Evolutionary conservation across 2,113 vertebrate genomes (phyloP).

Genomic region (Corydoras maculifer): DNA sequence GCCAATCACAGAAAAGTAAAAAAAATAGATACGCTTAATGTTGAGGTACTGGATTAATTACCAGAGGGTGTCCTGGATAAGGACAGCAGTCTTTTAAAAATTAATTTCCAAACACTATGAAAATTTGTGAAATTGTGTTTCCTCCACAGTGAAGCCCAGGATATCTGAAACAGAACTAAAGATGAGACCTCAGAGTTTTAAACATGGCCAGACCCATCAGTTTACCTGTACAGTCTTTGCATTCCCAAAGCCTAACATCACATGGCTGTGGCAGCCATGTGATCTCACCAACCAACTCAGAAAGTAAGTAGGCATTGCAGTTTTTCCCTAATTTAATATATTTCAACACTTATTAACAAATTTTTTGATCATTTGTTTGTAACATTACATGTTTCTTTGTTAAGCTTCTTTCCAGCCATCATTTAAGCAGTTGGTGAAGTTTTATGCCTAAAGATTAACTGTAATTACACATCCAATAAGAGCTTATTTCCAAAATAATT

Average conservation of each 20-base stretch:
- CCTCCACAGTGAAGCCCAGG: conserved; percentile 70
- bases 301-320: conserved; percentile 52
- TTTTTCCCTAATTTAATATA: neutral
- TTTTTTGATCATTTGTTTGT: too few relatives aligned
- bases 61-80: too few relatives aligned
- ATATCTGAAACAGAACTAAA: conserved; percentile 74
- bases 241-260: conserved; percentile 63
- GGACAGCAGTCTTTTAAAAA: neutral
- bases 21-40: too few relatives aligned
- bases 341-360: too few relatives aligned
- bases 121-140: conserved; percentile 18
- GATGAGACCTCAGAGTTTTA: conserved; percentile 50
- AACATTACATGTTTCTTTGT: too few relatives aligned
- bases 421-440: neutral
- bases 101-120: neutral
- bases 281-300: conserved; percentile 21
- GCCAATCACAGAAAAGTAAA: too few relatives aligned
- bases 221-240: conserved; percentile 73
- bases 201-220: conserved; percentile 54
- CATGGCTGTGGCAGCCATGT: conserved; percentile 83
- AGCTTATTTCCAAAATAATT: too few relatives aligned
- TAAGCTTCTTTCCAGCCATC: neutral
- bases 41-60: too few relatives aligned
- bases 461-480: too few relatives aligned
- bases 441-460: too few relatives aligned